Evolutionary conservation across 2,888 invertebrate species (phyloP).

Genomic region (Chrysolina haemoptera): DNA sequence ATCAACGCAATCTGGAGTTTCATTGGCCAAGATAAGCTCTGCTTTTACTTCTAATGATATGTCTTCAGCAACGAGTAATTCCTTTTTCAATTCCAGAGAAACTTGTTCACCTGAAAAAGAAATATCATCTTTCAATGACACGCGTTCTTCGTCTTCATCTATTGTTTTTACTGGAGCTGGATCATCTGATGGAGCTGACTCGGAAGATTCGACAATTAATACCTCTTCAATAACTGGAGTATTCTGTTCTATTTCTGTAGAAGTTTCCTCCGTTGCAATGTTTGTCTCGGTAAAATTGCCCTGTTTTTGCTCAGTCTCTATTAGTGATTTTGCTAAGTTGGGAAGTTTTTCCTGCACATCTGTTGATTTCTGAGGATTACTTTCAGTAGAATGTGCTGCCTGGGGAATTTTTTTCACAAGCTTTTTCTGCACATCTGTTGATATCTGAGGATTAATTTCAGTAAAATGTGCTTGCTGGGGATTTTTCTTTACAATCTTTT

Average conservation of each 20-base stretch:
- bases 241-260: slow-evolving; percentile 18
- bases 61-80: slow-evolving; percentile 3
- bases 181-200: not conserved
- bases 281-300: not conserved
- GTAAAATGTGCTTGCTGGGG: not conserved
- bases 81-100: not conserved
- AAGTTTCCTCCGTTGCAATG: not conserved
- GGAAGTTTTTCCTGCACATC: not conserved
- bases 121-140: not conserved
- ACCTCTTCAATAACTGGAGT: not conserved
- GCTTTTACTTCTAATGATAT: slow-evolving; percentile 10
- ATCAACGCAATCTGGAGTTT: slow-evolving; percentile 3
- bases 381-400: not conserved
- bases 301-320: not conserved
- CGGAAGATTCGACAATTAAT: not conserved
- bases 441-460: not conserved
- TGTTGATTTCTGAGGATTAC: not conserved
- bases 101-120: not conserved
- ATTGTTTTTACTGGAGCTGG: not conserved
- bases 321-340: not conserved
- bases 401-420: not conserved
- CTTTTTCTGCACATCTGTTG: not conserved
- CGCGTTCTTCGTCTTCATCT: not conserved
- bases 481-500: too few species aligned
- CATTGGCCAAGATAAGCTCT: not conserved